Evolutionary conservation across 1,140 invertebrate genomes (phyloP).

Genomic region (Diabrotica undecimpunctata): DNA sequence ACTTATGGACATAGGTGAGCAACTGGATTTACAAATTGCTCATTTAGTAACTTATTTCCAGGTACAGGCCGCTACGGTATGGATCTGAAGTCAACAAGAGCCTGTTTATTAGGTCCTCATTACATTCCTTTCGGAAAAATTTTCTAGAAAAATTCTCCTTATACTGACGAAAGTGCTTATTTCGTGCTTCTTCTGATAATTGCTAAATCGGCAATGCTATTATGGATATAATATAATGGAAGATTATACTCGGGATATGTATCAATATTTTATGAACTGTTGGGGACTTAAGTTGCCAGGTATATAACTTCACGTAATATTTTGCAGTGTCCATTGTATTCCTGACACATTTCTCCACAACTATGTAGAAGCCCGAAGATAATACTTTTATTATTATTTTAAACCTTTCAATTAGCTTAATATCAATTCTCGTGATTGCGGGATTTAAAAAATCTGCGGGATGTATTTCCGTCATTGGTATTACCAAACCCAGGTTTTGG

Average conservation of each 20-base stretch:
- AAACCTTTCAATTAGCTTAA: too few species aligned
- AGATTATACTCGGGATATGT: not conserved
- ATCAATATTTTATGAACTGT: not conserved
- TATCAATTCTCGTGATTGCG: too few species aligned
- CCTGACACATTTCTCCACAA: not conserved
- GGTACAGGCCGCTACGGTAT: too few species aligned
- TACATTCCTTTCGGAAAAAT: not conserved
- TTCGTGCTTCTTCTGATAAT: not conserved
- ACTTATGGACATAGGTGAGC: too few species aligned
- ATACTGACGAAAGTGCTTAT: not conserved
- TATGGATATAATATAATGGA: not conserved
- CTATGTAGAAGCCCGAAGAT: too few species aligned
- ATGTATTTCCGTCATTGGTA: too few species aligned
- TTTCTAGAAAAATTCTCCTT: not conserved
- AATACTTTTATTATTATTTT: too few species aligned
- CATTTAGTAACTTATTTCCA: too few species aligned
- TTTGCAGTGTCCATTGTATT: not conserved
- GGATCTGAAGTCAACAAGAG: too few species aligned
- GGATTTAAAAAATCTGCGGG: too few species aligned
- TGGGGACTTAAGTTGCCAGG: not conserved
- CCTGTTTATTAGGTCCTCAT: not conserved
- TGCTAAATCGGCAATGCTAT: not conserved
- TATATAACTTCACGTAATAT: not conserved
- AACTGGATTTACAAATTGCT: too few species aligned
- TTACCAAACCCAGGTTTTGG: too few species aligned